Base-by-base conservation (phyloP, 2,113 vertebrate genomes). In the Falcunculus frontatus region DNA sequence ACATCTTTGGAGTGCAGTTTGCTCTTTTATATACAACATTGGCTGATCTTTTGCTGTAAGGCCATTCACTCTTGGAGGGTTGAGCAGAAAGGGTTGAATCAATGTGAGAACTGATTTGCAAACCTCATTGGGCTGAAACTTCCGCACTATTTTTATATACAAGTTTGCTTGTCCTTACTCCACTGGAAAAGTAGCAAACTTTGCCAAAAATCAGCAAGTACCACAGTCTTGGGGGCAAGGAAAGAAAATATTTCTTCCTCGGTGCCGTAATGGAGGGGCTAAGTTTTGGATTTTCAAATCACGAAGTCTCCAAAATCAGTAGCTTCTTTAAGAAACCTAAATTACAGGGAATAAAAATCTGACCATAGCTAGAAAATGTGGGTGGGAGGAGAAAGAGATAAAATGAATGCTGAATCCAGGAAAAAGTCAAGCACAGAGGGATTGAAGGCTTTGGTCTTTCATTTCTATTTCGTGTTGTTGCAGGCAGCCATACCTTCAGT, bases 1-100 rank as follows among this genome's bases (percentile, higher is more conserved):
- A 84, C 52, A 89, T 65, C 69, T 95, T 95, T 84, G 78, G 75
- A 95, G 69, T 87, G 84, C 81, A 84, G 39, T 87, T 87, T 91
- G 69, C 37, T 91, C 41, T 86, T 90, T 90, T 76, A 62, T 93
- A 33, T 60, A 87, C 62, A 84, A 10, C 69, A 30, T 5, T 81
- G 88, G 25, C 90, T 82, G 55, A 64, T 86, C 47, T 65, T 52
- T 67, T 67, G 44, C 47, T 84, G 10, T 80, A 70, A 70, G 42
- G 20, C 68, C 21, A 14, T 70, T 81, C 35, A n/a, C 4, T 74
- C n/a, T 26, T 73, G 65, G 49, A 84, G 57, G 32, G 56, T 53
- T 1, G 5, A 89, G 16, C 1, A 1, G 68, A 83, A 74, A 20
- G 55, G 15, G 21, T 39, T 89, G 65, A 92, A 60, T 64, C 14